Evolutionary conservation across 2,113 vertebrate genomes (phyloP).

Genomic region (Anhinga anhinga): DNA sequence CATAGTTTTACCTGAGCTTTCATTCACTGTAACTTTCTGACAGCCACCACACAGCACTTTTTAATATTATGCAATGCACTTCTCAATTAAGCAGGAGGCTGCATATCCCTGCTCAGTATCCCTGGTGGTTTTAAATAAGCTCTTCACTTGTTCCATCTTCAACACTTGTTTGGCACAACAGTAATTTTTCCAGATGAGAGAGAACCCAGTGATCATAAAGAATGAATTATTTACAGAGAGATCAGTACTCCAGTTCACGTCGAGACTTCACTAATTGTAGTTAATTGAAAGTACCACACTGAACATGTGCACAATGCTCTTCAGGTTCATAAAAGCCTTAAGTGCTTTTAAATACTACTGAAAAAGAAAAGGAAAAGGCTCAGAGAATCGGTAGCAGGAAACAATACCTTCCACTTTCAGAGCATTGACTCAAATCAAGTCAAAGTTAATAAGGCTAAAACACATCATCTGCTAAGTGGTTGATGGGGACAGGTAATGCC

Average conservation of each 20-base stretch:
- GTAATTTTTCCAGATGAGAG: constrained; percentile 38
- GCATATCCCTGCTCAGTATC: not conserved
- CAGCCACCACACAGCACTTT: not conserved
- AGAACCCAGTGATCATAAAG: constrained; percentile 5
- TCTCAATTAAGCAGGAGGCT: constrained; percentile 46
- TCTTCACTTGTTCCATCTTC: constrained; percentile 10
- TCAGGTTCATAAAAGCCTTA: constrained; percentile 7
- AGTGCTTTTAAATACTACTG: not conserved
- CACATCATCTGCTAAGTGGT: not conserved
- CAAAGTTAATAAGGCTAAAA: not conserved
- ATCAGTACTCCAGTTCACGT: not conserved
- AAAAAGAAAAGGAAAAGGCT: not conserved
- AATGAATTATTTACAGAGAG: constrained; percentile 31
- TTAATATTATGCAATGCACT: constrained; percentile 15
- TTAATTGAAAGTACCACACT: not conserved
- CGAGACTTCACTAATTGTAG: not conserved
- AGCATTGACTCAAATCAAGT: not conserved
- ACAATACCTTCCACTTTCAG: not conserved
- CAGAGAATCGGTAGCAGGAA: not conserved
- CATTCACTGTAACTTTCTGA: not conserved
- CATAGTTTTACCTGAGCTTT: not conserved
- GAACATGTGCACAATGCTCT: not conserved
- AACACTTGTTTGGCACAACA: constrained; percentile 1
- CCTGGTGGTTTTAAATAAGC: not conserved
- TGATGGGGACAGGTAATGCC: not conserved